Percentiles rank a stretch among this genome's conserved stretches.
Conservation (phyloP, 2,888 invertebrate genomes). For the Acrobasis consociella region DNA sequence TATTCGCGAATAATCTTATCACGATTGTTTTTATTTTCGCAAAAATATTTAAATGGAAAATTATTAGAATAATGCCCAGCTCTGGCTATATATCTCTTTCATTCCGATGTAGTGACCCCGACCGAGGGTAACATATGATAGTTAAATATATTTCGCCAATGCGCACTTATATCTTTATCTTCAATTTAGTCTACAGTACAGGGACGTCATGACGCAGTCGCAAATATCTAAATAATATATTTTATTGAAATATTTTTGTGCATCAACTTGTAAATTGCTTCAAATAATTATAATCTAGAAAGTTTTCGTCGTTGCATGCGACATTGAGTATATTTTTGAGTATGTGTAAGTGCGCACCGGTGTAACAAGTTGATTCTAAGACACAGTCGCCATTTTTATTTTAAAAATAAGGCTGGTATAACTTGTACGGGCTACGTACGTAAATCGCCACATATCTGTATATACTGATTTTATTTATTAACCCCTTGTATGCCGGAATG, state of each 20-base stretch:
- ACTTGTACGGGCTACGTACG: background rate
- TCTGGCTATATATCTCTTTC: conserved; percentile 67
- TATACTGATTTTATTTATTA: background rate
- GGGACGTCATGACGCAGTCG: conserved; percentile 11
- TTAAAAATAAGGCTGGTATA: background rate
- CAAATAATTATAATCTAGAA: conserved; percentile 10
- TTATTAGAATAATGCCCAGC: no score
- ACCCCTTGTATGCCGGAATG: no score
- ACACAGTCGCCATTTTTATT: conserved; percentile 45
- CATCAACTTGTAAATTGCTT: conserved; percentile 16
- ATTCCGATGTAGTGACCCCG: conserved; percentile 53
- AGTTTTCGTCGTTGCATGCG: background rate
- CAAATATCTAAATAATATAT: conserved; percentile 8
- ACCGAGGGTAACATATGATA: background rate
- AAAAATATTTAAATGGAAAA: no score
- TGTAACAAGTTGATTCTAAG: conserved; percentile 50
- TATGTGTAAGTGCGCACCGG: conserved; percentile 39
- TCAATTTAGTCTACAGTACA: conserved; percentile 14
- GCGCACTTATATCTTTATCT: conserved; percentile 14
- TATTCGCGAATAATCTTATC: no score
- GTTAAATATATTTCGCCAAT: conserved; percentile 5
- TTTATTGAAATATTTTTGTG: conserved; percentile 19
- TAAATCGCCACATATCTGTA: background rate
- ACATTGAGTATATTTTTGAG: conserved; percentile 9
- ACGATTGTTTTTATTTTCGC: no score